phyloP scores from a whole-genome alignment of 1,140 invertebrate genomes.

The Apis dorsata region DNA sequence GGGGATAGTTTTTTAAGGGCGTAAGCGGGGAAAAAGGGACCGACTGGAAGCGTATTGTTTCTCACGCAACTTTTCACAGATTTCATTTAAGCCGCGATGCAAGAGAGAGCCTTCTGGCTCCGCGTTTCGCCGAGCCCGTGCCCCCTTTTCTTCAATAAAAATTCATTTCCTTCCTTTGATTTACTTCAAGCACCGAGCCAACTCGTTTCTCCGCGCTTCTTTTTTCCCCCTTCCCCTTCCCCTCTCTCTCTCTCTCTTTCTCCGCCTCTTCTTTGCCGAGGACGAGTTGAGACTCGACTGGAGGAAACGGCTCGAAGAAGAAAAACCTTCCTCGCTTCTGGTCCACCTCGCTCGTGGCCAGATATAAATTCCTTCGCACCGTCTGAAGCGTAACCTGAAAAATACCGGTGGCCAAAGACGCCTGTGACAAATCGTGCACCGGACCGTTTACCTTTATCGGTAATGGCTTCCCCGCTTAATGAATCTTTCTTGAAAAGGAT shows the following conservation, averaged over 20 bases:
- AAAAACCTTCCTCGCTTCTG: constrained; percentile 12
- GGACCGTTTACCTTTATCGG: constrained; percentile 3
- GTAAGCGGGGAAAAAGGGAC: constrained; percentile 30
- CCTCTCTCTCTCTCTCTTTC: constrained; percentile 39
- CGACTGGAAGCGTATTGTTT: constrained; percentile 63
- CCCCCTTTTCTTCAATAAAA: constrained; percentile 70
- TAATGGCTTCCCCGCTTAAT: constrained; percentile 1
- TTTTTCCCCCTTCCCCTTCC: constrained; percentile 2
- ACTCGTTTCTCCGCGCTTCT: constrained; percentile 54
- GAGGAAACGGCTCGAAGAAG: constrained; percentile 16
- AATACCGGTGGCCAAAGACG: constrained; percentile 28
- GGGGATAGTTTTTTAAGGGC: constrained; percentile 54
- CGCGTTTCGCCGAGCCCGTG: constrained; percentile 28
- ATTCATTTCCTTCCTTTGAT: constrained; percentile 75
- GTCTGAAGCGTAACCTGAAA: constrained; percentile 23
- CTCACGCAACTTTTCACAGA: constrained; percentile 65
- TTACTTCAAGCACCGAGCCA: constrained; percentile 64
- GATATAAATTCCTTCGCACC: constrained; percentile 56
- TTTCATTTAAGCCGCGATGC: constrained; percentile 58
- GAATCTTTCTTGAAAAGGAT: constrained; percentile 1
- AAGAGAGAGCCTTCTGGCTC: constrained; percentile 21
- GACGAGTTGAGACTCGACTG: neutral
- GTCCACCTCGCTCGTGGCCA: constrained; percentile 16
- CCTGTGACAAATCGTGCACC: neutral
- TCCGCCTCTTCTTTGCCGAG: constrained; percentile 29